A percentile compares a stretch with the other conserved stretches of the same genome.
phyloP scores from a whole-genome alignment of 2,113 vertebrate genomes.

The Takifugu bimaculatus region DNA sequence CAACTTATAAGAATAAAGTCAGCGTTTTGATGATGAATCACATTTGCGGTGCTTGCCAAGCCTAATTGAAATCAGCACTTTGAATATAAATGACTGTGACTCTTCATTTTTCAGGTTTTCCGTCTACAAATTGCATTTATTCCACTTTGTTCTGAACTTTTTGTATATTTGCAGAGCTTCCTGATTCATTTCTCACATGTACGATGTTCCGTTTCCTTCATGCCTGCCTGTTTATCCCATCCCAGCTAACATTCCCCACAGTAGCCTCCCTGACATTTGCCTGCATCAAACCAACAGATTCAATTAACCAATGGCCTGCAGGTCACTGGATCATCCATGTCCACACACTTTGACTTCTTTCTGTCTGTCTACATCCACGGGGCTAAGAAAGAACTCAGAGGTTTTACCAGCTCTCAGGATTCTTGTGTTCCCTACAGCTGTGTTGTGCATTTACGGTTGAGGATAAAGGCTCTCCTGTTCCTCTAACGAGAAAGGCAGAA shows the following conservation, averaged over 20 bases:
- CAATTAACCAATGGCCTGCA: conserved; percentile 34
- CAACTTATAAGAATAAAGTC: neutral
- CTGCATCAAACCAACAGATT: conserved; percentile 31
- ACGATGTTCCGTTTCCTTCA: conserved; percentile 15
- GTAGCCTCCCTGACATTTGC: conserved; percentile 35
- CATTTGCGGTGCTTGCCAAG: conserved; percentile 9
- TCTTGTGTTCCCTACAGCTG: conserved; percentile 55
- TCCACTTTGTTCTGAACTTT: conserved; percentile 12
- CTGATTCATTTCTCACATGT: conserved; percentile 22
- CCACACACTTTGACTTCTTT: conserved; percentile 62
- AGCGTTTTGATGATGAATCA: neutral
- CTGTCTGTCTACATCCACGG: conserved; percentile 48
- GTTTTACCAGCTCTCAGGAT: conserved; percentile 68
- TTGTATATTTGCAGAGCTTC: conserved; percentile 10
- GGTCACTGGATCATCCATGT: conserved; percentile 47
- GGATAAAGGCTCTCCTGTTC: conserved; percentile 41
- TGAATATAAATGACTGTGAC: conserved; percentile 11
- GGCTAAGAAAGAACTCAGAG: conserved; percentile 67
- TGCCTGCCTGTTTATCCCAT: conserved; percentile 47
- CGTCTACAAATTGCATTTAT: conserved; percentile 14
- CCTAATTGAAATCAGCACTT: conserved; percentile 34
- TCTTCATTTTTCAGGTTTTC: conserved; percentile 46
- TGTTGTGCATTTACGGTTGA: conserved; percentile 29
- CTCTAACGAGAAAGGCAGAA: conserved; percentile 34
- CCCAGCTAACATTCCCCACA: conserved; percentile 41